Conservation (phyloP, 2,113 vertebrate species). For the Trichechus manatus region DNA sequence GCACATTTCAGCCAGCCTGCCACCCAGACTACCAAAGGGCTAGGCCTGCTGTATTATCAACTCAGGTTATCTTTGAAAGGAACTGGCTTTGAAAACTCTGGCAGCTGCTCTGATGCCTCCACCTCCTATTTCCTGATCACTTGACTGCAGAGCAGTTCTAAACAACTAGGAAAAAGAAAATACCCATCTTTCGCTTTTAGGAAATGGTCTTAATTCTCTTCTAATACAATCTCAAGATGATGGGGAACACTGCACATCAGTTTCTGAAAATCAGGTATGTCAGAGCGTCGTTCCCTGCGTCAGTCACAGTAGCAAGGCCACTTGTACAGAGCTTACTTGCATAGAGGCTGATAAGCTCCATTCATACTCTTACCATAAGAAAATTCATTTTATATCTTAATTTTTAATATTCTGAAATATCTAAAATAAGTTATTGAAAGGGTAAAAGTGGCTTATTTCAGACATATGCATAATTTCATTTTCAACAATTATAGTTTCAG, state of each 20-base stretch:
- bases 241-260: background rate
- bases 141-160: background rate
- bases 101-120: background rate
- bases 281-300: background rate
- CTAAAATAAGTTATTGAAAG: background rate
- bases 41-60: background rate
- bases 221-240: background rate
- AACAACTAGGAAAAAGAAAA: background rate
- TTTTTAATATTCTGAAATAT: background rate
- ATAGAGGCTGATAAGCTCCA: background rate
- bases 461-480: background rate
- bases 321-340: background rate
- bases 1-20: background rate
- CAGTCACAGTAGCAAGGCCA: background rate
- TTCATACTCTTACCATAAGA: background rate
- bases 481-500: background rate
- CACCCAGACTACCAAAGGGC: background rate
- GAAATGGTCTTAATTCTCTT: background rate
- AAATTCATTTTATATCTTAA: background rate
- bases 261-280: background rate
- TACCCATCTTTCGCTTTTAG: background rate
- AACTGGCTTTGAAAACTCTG: background rate
- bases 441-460: background rate
- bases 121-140: background rate
- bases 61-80: background rate